These are phyloP conservation scores for Vicugna pacos DNA, from an alignment of 2,113 vertebrate genomes.

Conservation along the genomic window DNA sequence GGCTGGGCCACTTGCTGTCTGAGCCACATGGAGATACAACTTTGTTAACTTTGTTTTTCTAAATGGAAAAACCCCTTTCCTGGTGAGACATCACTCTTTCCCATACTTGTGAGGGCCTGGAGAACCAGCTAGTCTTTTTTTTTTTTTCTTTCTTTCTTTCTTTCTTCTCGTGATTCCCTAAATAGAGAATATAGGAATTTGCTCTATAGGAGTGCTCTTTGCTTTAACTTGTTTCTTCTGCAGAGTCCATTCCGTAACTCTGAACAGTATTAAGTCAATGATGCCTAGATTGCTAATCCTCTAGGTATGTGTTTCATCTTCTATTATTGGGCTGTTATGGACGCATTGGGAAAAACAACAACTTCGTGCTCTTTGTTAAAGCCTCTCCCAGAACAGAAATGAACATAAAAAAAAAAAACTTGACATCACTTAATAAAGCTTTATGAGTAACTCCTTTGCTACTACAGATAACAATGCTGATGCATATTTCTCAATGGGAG, in stretches of 20 bases:
- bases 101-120: not conserved
- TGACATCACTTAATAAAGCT: constrained; percentile 72
- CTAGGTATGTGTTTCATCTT: constrained; percentile 86
- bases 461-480: constrained; percentile 64
- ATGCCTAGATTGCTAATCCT: constrained; percentile 82
- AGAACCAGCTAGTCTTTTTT: not conserved
- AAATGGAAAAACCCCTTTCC: not conserved
- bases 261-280: constrained; percentile 84
- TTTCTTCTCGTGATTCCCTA: constrained; percentile 58
- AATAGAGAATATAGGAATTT: constrained; percentile 52
- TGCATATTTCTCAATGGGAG: constrained; percentile 63
- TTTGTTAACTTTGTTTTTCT: constrained; percentile 44
- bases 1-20: not conserved
- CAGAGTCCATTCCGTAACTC: constrained; percentile 79
- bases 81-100: not conserved
- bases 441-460: constrained; percentile 70
- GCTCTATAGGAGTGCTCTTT: constrained; percentile 69
- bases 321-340: constrained; percentile 77
- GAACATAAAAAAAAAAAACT: not conserved
- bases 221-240: constrained; percentile 81
- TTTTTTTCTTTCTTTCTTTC: not conserved
- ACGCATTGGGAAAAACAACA: constrained; percentile 80
- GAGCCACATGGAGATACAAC: not conserved
- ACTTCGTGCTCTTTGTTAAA: constrained; percentile 71
- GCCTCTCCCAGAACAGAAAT: constrained; percentile 57